Evolutionary conservation across 2,888 invertebrate species (phyloP), one percentile per base, ranked within the genome.

Genomic region (Belgica antarctica): DNA sequence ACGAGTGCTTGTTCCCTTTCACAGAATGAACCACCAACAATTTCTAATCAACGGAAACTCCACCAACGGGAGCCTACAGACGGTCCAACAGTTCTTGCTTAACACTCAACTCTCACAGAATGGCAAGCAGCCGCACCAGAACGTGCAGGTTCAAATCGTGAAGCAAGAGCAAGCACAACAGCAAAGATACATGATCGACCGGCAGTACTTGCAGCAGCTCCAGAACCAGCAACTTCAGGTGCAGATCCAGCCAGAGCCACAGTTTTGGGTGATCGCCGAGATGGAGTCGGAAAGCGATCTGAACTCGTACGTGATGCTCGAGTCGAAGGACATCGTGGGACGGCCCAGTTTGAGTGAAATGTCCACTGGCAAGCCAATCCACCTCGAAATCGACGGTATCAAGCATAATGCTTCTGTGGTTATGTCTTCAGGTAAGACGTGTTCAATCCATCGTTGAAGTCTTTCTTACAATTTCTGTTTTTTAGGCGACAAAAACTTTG

Each of bases 401-500:
- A 22, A 68, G 10, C n/a, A 71, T 3, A 61, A 52, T 34, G 72
- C 71, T 17, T 70, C 62, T 22, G 66, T 72, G 59, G 71, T 72
- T n/a, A 70, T 69, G 22, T 65, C 71, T 10, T 72, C 72, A 27
- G 17, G 70, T 70, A 19, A 70, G 59, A n/a, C n/a, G n/a, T n/a
- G 57, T 34, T 34, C 17, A 31, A 34, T 19, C 17, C 10, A 27
- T 28, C 12, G n/a, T 10, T 1, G 22, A 41, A 41, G 4, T 3
- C 27, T 61, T 28, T 2, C 17, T n/a, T 52, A n/a, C n/a, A n/a
- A n/a, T n/a, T n/a, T n/a, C n/a, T n/a, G n/a, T n/a, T 71, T 62
- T 71, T 25, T 31, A 62, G 72, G 70, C 25, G 72, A 72, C 52
- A 72, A 71, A 69, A 27, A 65, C 10, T 72, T 72, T 62, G 61